Base-by-base conservation (phyloP, 2,888 invertebrate species). In the Selenia dentaria region DNA sequence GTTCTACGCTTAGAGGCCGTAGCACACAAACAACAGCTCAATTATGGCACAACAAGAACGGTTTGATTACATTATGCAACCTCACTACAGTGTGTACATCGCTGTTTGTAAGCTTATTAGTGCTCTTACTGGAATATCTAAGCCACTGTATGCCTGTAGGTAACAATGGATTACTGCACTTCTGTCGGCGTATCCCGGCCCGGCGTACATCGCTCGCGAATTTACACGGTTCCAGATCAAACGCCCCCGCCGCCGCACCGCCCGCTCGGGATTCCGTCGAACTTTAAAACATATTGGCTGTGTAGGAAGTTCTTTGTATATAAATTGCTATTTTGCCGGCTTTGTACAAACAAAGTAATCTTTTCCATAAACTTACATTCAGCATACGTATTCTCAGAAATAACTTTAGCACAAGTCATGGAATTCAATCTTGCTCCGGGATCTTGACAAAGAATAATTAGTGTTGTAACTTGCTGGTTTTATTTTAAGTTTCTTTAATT, bases 101-200 rank as follows among this genome's bases (percentile, higher is more conserved):
- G n/a, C n/a, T n/a, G n/a, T n/a, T n/a, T n/a, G n/a, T n/a, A n/a
- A 18, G 2, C 2, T 18, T 5, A 6, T 18, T 28, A 22, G 32
- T 11, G 22, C 20, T 22, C 28, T 9, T 32, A 36, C 24, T 28
- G 24, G 6, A 6, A 11, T 6, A 18, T n/a, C 8, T 16, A 16
- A 27, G 24, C 72, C 68, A 74, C 79, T 76, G 79, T 74, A 60
- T 64, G 58, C 59, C 47, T 56, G 59, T 62, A 59, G 54, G 62
- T 59, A 71, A 74, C 76, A 80, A 78, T 75, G 66, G 76, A 74
- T 79, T 69, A 73, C 72, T 58, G 60, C n/a, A 34, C 27, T 40
- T 35, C 31, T 26, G 32, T 31, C 60, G 63, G 62, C 59, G 57
- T 64, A n/a, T n/a, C n/a, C n/a, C n/a, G 58, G 59, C 60, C 57